Evolutionary conservation across 2,888 invertebrate genomes (phyloP).

Genomic region (Drosophila flavopinicola): DNA sequence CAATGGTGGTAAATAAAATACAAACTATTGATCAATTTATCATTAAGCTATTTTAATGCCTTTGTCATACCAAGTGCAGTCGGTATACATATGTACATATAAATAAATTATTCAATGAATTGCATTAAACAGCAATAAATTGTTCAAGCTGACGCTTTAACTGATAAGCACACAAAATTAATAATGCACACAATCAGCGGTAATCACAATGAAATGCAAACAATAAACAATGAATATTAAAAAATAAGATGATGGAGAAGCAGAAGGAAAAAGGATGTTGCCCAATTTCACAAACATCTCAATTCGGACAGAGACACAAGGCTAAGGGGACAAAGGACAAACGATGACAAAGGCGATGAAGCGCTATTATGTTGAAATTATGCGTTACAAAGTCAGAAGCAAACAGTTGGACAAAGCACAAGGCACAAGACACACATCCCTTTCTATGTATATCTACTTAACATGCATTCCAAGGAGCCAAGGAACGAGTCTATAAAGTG

Average conservation of each 20-base stretch:
- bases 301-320: conserved; percentile 13
- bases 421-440: conserved; percentile 19
- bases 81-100: too few species aligned
- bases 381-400: conserved; percentile 57
- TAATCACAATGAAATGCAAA: conserved; percentile 35
- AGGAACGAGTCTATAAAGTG: conserved; percentile 17
- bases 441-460: conserved; percentile 22
- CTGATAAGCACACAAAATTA: conserved; percentile 40
- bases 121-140: conserved; percentile 28
- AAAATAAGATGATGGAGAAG: background rate
- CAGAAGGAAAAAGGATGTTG: conserved; percentile 22
- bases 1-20: conserved; percentile 29
- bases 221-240: conserved; percentile 33
- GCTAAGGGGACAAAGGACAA: conserved; percentile 27
- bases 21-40: conserved; percentile 47
- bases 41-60: conserved; percentile 17
- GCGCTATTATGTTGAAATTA: conserved; percentile 70
- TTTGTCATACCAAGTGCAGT: conserved; percentile 16
- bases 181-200: conserved; percentile 38
- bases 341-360: conserved; percentile 34
- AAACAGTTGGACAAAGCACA: conserved; percentile 34
- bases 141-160: conserved; percentile 27
- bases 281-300: conserved; percentile 33
- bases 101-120: conserved; percentile 39
- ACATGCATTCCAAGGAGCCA: conserved; percentile 18